A percentile compares a stretch with the other conserved stretches of the same genome.
These are phyloP conservation scores for Mimumesa dahlbomi DNA, from an alignment of 2,888 invertebrate genomes.

Conservation along the genomic window DNA sequence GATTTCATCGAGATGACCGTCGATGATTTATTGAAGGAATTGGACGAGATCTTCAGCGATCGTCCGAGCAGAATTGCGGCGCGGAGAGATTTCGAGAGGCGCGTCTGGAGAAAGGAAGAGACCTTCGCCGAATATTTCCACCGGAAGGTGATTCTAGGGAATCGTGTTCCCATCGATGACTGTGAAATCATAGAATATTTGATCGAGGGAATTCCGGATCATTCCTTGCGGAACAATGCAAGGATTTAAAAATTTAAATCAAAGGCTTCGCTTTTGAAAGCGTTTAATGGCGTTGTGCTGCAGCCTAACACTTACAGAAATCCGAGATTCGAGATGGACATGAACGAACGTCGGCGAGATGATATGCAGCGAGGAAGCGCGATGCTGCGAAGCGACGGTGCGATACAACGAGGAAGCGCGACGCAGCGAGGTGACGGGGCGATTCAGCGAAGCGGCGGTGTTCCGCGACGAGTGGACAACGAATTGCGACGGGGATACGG, in stretches of 20 bases:
- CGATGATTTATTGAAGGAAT: slow-evolving; percentile 8
- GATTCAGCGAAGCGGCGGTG: too few species aligned
- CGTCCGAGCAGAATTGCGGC: slow-evolving; percentile 9
- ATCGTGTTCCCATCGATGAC: slow-evolving; percentile 12
- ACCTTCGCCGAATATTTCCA: slow-evolving; percentile 41
- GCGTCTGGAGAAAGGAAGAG: slow-evolving; percentile 28
- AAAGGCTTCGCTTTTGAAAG: neutral
- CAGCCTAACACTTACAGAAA: too few species aligned
- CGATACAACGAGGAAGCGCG: too few species aligned
- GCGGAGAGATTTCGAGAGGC: slow-evolving; percentile 28
- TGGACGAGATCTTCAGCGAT: slow-evolving; percentile 32
- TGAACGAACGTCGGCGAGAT: too few species aligned
- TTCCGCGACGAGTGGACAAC: too few species aligned
- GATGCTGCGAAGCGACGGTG: too few species aligned
- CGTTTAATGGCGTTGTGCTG: neutral
- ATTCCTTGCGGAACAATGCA: slow-evolving; percentile 24
- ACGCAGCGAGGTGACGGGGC: too few species aligned
- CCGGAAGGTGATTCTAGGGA: slow-evolving; percentile 33
- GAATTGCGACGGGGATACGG: too few species aligned
- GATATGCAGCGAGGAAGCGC: too few species aligned
- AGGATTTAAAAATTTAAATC: slow-evolving; percentile 11
- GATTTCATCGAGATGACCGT: slow-evolving; percentile 27
- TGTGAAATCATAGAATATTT: slow-evolving; percentile 39
- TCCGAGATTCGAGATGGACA: too few species aligned
- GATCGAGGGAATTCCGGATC: slow-evolving; percentile 41